Evolutionary conservation across 1,140 invertebrate species (phyloP), one percentile per base, ranked within the genome.

Genomic region (Acromyrmex heyeri): DNA sequence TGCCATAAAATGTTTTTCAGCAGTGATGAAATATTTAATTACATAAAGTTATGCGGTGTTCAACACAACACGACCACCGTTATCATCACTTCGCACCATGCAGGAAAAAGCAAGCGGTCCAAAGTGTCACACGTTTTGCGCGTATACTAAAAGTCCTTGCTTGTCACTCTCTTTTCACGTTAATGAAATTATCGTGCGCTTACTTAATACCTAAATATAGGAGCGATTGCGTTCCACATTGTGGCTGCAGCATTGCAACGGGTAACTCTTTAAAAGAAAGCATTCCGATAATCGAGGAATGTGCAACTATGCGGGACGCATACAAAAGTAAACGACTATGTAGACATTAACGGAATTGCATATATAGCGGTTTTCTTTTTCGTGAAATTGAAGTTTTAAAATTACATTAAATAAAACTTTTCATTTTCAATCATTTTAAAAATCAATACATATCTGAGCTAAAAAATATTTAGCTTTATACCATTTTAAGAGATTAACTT

Each of bases 131-230:
- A 69, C 24, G 34, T 82, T 82, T 73, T 53, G 79, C 78, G 78
- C 44, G 24, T 48, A 62, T 75, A 70, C 38, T 72, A 61, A 82
- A 77, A 64, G 21, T 55, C 57, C 53, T 57, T 53, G 38, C 30
- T 18, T 30, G 85, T 77, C 69, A 30, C 30, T 87, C 69, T 85
- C 69, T 85, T 75, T 83, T 55, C 53, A 82, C 78, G 88, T 92
- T 93, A 93, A 92, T 92, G 86, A 91, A 92, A 92, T 94, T 93
- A 93, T 91, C 88, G 87, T 73, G 69, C 77, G 72, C 91, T 93
- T 92, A 90, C 87, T 91, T 93, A 93, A 93, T 88, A 73, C 34
- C 90, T 93, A 92, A 93, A 93, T 93, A 93, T 93, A 93, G 88
- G 86, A 61, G 59, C 70, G 38, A 81, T 87, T 70, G 72, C 65